These are phyloP conservation scores for Chroicocephalus ridibundus DNA, from an alignment of 2,113 vertebrate species.

Conservation along the genomic window DNA sequence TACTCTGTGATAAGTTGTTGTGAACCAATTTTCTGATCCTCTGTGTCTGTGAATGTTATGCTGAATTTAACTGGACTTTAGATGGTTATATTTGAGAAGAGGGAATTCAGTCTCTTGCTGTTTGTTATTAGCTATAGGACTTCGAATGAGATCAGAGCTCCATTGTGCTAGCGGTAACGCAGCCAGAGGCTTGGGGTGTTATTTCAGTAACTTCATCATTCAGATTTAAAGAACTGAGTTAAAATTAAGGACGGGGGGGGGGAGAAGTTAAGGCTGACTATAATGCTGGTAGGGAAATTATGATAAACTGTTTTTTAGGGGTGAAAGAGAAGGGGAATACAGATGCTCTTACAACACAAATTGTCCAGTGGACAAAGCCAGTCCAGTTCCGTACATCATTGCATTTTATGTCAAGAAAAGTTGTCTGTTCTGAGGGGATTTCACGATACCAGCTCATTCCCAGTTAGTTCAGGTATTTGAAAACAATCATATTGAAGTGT, in stretches of 20 bases:
- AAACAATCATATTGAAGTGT: not conserved
- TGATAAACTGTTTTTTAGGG: not conserved
- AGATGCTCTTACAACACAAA: not conserved
- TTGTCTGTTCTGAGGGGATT: not conserved
- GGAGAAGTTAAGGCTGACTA: not conserved
- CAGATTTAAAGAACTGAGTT: not conserved
- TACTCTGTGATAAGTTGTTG: conserved; percentile 19
- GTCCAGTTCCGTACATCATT: not conserved
- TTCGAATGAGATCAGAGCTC: not conserved
- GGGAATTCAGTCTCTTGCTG: not conserved
- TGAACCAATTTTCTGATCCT: conserved; percentile 32
- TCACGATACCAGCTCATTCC: not conserved
- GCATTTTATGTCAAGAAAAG: not conserved
- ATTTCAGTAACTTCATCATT: not conserved
- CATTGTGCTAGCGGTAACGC: not conserved
- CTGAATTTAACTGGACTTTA: conserved; percentile 12
- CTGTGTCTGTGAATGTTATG: not conserved
- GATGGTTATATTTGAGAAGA: not conserved
- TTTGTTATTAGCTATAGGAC: not conserved
- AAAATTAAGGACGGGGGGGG: not conserved
- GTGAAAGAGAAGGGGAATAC: not conserved
- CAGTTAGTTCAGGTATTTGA: not conserved
- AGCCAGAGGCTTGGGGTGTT: not conserved
- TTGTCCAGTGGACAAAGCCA: not conserved
- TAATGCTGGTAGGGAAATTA: not conserved